Conservation (phyloP, 1,140 invertebrate genomes). For the Adelges cooleyi region DNA sequence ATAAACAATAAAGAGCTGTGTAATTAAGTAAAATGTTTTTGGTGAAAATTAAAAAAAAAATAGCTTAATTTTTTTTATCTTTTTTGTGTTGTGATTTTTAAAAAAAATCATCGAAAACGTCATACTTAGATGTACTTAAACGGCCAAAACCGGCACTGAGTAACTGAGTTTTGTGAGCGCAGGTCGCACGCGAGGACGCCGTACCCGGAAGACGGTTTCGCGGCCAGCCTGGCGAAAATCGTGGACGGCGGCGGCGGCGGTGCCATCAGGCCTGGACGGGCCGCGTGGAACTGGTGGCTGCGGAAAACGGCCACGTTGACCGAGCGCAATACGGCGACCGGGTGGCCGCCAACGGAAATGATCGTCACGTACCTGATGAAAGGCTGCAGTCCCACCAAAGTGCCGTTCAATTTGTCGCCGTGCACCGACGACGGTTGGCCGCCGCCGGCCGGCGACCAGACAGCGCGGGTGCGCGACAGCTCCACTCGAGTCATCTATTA, state of each 20-base stretch:
- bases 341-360: slow-evolving; percentile 17
- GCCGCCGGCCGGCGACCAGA: background rate
- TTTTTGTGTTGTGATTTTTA: no score
- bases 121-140: no score
- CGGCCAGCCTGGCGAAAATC: background rate
- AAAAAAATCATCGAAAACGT: no score
- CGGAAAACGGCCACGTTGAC: no score
- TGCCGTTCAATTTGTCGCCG: slow-evolving; percentile 32
- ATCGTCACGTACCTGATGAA: slow-evolving; percentile 32
- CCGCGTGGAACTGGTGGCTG: no score
- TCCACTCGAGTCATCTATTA: slow-evolving; percentile 10
- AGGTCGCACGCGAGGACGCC: background rate
- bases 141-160: no score
- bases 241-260: background rate
- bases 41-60: no score
- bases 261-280: background rate
- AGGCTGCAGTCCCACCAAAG: slow-evolving; percentile 31
- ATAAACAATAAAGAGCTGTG: no score
- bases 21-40: no score
- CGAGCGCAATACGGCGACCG: background rate
- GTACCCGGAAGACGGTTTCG: background rate
- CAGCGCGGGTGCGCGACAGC: background rate
- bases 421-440: slow-evolving; percentile 10
- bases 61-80: no score
- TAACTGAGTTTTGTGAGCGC: no score